Evolutionary conservation across 2,797 vertebrate species (phyloP).

Genomic region (Sardinella longiceps): DNA sequence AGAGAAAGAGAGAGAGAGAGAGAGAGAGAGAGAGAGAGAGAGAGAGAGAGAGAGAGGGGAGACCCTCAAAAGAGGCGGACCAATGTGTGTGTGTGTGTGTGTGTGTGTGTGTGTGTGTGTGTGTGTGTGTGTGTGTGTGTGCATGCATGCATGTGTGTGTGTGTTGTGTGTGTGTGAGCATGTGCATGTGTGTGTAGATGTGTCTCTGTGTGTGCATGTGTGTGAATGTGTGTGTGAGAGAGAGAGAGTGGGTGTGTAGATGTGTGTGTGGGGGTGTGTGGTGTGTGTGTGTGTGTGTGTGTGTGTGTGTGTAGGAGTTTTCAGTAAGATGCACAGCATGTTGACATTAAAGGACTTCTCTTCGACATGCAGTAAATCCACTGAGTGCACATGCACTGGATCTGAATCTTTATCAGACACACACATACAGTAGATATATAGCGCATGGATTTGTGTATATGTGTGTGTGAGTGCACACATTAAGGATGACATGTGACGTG

Average conservation of each 20-base stretch:
- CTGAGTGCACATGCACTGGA: neutral
- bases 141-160: no score
- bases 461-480: no score
- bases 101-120: no score
- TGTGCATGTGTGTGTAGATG: no score
- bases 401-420: no score
- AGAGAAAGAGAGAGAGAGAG: neutral
- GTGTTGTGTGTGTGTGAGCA: no score
- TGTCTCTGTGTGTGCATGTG: no score
- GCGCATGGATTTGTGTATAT: neutral
- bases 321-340: neutral
- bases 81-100: no score
- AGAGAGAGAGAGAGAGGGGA: neutral
- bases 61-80: no score
- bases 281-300: conserved; percentile 31
- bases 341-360: neutral
- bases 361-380: neutral
- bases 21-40: neutral
- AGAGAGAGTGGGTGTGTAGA: neutral
- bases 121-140: no score
- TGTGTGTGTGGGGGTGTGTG: conserved; percentile 29
- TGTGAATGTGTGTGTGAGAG: no score
- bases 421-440: neutral
- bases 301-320: conserved; percentile 35
- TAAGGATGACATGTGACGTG: no score